Base-by-base conservation (phyloP, 2,113 vertebrate genomes). In the Pontoporia blainvillei region DNA sequence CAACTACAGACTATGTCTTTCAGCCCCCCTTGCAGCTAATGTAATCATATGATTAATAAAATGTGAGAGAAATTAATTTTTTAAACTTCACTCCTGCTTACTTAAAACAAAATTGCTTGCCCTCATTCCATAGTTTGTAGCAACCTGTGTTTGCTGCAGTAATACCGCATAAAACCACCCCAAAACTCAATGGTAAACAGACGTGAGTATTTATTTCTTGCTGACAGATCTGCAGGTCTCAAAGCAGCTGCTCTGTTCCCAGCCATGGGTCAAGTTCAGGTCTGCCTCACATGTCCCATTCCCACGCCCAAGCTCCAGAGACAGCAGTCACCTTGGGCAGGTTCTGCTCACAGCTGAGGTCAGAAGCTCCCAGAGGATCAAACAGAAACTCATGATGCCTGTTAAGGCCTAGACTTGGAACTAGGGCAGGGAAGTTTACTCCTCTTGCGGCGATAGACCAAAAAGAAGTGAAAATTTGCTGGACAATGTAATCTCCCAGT, bases 11-110 rank as follows among this genome's bases (percentile, higher is more conserved):
- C 20, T 86, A 21, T 72, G n/a, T 75, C 83, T 93, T 76, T 46
- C 54, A 69, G 61, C 66, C 25, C 96, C 93, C 69, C 72, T 96
- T 96, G 66, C 75, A 96, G 96, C 88, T 97, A 84, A 39, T 73
- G 3, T 86, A 13, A 61, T 54, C 46, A 66, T 20, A 52, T 15
- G 46, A 85, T 91, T 34, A 73, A 52, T 49, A 71, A 66, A 86
- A 81, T 66, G 12, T 41, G 6, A 75, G 75, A 79, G 11, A 79
- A 88, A 85, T 34, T 39, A 14, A 71, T 57, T 67, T 78, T 96
- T 92, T 31, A 59, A 39, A 57, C 4, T 91, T 78, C 3, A 44
- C 5, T 86, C 61, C 44, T 39, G 17, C 69, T 81, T 90, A 4
- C 44, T 96, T 87, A 41, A 94, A 87, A 69, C 34, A 41, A 95